Base-by-base conservation (phyloP, 37 sponge, comb jelly and placozoan species). In the Mnemiopsis leidyi region DNA sequence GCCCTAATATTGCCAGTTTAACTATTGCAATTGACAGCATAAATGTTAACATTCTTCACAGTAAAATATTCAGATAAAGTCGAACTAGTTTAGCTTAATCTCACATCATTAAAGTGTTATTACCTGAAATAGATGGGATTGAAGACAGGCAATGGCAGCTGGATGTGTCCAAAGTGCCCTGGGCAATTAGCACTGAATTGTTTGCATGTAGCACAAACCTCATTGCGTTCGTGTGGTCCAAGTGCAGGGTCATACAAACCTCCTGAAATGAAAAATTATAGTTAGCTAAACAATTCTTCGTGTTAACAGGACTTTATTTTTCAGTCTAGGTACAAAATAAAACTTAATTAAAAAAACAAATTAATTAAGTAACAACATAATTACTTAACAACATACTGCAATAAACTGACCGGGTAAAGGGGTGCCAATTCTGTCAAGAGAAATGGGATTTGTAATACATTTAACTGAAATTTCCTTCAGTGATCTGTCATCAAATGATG, bases 161-260 rank as follows among this genome's bases (percentile, higher is more conserved):
- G 73, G n/a, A 98, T 96, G 88, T 98, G 99, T 0, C 98, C 98
- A 92, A 97, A 92, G 85, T 98, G 98, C 0, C 99, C 99, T 0
- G 99, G 97, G 82, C 99, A 98, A 68, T 95, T 95, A 0, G 93
- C 90, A 33, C 94, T 94, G 93, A 92, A 95, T 13, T 97, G 95
- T 36, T 95, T 94, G 69, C 99, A 98, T 1, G 99, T 98, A 23
- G 79, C 82, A 76, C 99, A 98, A 2, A 93, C 38, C 0, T 96
- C 97, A 0, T 94, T 39, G 39, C 93, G 93, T 34, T 96, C 96
- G 16, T 92, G 40, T 37, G 97, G 97, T 1, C 99, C 99, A 16
- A 98, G 76, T 0, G 99, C 96, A 28, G 95, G 95, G 69, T 98
- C 99, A 69, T 97, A 97, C 30, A 97, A 93, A 7, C 99, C 99